Conservation (phyloP, 2,797 vertebrate species). For the Ambastaia sidthimunki region DNA sequence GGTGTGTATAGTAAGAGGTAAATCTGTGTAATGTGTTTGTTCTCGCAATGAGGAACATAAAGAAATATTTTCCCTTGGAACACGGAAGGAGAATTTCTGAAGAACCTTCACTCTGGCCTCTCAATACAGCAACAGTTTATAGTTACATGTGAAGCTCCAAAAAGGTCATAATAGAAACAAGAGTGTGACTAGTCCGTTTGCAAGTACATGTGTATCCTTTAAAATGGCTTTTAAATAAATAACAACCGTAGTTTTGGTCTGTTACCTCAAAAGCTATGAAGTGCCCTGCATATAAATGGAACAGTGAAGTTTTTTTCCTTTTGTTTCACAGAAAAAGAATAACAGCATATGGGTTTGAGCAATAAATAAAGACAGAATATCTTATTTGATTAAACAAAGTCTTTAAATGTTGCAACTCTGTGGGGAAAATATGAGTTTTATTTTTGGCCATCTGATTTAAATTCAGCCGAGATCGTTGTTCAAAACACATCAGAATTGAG, state of each 20-base stretch:
- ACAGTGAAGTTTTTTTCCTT: neutral
- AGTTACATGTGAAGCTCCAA: neutral
- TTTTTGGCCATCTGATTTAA: constrained; percentile 28
- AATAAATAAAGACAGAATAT: constrained; percentile 19
- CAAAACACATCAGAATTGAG: constrained; percentile 40
- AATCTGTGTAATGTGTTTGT: constrained; percentile 6
- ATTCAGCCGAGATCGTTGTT: constrained; percentile 37
- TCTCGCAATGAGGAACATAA: neutral
- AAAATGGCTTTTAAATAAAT: neutral
- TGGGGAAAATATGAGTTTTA: neutral
- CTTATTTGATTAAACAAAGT: neutral
- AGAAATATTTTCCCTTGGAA: neutral
- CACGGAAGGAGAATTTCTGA: too few species aligned
- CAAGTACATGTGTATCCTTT: neutral
- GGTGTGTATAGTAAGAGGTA: constrained; percentile 18
- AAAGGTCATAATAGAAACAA: neutral
- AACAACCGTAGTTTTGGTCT: too few species aligned
- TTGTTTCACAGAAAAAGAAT: neutral
- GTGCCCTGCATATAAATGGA: neutral
- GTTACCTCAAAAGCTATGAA: neutral
- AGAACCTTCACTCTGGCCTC: too few species aligned
- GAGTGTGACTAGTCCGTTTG: neutral
- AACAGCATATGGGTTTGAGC: constrained; percentile 11
- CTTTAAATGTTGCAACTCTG: neutral
- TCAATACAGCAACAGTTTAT: neutral